Base-by-base conservation (phyloP, 2,113 vertebrate species). In the Pandion haliaetus region DNA sequence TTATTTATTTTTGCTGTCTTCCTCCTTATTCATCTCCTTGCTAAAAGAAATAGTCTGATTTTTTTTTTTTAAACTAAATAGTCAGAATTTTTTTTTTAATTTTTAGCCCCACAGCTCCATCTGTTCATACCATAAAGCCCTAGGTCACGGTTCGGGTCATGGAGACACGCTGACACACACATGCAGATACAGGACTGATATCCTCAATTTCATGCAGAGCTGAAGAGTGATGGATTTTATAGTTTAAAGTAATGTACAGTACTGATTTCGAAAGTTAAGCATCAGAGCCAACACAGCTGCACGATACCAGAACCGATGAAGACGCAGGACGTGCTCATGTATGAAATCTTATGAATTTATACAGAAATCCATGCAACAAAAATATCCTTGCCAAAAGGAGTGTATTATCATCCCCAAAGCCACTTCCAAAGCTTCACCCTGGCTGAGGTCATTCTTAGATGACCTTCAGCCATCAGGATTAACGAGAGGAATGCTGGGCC, bases 401-500 rank as follows among this genome's bases (percentile, higher is more conserved):
- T 4, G 4, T 20, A 1, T 10, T 9, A 6, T 2, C 14, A 31
- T 8, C 3, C 26, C 7, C 24, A 44, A 12, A 82, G 32, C 19
- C 38, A 12, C 10, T n/a, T 31, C 14, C n/a, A n/a, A 14, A 66
- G 49, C 17, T 61, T 61, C 28, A 12, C 34, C 50, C 13, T 2
- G 11, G 14, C 63, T 3, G 1, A 59, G 20, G 4, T 55, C 36
- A 44, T 38, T 25, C 38, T 32, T 9, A 13, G 17, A 26, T 7
- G 7, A 57, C 11, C 12, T 18, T 4, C 28, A 59, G 59, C n/a
- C 61, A 16, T 28, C 8, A 44, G 69, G 9, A 61, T 24, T 72
- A 28, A n/a, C 0, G 0, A 71, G 61, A 42, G 2, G 10, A 61
- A 9, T 0, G 0, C 16, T 14, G 36, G 21, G 16, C 20, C 31